phyloP scores from a whole-genome alignment of 2,797 vertebrate species.

The Rhodeus uyekii region DNA sequence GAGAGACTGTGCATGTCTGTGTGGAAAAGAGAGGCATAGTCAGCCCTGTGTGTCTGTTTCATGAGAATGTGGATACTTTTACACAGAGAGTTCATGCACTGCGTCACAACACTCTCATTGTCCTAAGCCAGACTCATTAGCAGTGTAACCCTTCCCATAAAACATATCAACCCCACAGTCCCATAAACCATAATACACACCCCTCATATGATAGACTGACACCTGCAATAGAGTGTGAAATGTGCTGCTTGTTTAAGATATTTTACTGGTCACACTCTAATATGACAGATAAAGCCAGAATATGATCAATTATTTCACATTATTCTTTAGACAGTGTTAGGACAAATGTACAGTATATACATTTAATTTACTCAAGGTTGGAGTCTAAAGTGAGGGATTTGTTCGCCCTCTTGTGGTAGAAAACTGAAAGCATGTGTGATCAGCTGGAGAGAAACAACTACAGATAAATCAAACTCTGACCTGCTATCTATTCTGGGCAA shows the following conservation, averaged over 20 bases:
- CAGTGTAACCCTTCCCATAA: conserved; percentile 38
- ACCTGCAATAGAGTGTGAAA: conserved; percentile 26
- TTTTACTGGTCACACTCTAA: neutral
- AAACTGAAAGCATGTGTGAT: neutral
- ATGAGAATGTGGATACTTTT: conserved; percentile 3
- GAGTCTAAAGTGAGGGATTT: neutral
- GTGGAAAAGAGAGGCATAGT: neutral
- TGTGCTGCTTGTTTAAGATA: neutral
- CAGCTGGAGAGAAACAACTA: neutral
- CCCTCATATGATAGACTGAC: conserved; percentile 27
- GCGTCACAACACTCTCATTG: conserved; percentile 60
- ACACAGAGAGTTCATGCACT: conserved; percentile 33
- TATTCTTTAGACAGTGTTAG: neutral
- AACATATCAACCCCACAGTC: conserved; percentile 55
- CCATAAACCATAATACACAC: conserved; percentile 26
- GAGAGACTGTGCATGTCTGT: neutral
- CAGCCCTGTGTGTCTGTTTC: neutral
- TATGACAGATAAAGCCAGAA: neutral
- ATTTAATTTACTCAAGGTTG: neutral
- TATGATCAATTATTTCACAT: neutral
- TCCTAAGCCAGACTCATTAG: conserved; percentile 52
- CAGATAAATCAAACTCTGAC: neutral
- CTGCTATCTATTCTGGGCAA: neutral
- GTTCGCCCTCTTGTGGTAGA: conserved; percentile 25
- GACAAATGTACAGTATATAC: neutral